These are phyloP conservation scores for Melieria omissa DNA, from an alignment of 2,888 invertebrate species.

Conservation along the genomic window DNA sequence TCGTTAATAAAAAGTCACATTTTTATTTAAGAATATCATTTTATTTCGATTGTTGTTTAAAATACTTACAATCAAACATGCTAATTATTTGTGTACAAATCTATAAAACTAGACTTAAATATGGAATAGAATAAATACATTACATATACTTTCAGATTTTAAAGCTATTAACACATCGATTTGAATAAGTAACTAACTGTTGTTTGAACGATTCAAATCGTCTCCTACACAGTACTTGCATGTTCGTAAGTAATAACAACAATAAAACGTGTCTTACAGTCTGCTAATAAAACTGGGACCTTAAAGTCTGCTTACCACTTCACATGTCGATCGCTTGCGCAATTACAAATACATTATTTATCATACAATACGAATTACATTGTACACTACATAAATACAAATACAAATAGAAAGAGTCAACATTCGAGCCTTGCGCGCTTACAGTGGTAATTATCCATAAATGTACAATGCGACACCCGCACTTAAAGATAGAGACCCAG, in stretches of 20 bases:
- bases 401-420: conserved; percentile 20
- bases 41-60: no score
- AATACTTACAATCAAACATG: no score
- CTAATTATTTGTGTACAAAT: no score
- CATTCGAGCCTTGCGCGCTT: conserved; percentile 46
- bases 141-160: conserved; percentile 26
- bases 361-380: no score
- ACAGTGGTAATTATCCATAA: conserved; percentile 24
- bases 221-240: neutral
- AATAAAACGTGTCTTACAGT: neutral
- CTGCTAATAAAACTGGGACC: conserved; percentile 2
- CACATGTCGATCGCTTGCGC: neutral
- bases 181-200: neutral
- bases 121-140: neutral
- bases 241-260: neutral
- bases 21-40: no score
- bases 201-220: neutral
- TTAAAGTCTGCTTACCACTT: neutral
- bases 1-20: no score
- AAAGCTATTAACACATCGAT: conserved; percentile 58
- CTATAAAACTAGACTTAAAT: neutral
- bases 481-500: conserved; percentile 34
- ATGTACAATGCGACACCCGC: neutral
- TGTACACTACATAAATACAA: conserved; percentile 6
- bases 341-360: neutral